Conservation (phyloP, 2,797 vertebrate species). For the Anas flavirostris region DNA sequence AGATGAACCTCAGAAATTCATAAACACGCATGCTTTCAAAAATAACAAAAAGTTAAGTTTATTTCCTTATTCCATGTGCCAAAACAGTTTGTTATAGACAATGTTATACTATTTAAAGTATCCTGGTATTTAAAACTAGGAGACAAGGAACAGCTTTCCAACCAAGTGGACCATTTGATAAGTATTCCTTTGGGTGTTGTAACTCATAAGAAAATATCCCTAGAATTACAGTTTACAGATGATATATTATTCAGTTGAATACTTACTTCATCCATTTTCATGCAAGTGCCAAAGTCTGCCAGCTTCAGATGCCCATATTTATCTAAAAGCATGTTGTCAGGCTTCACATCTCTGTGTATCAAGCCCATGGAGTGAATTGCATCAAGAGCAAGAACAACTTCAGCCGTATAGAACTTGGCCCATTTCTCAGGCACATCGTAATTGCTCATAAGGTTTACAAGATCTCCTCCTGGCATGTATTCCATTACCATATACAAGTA, state of each 20-base stretch:
- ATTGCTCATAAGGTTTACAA: conserved; percentile 99
- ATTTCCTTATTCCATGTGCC: not conserved
- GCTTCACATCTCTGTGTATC: conserved; percentile 98
- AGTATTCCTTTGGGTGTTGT: not conserved
- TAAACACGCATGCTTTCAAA: conserved; percentile 9
- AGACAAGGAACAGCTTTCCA: not conserved
- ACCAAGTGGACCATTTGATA: not conserved
- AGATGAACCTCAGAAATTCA: not conserved
- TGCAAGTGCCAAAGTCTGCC: conserved; percentile 98
- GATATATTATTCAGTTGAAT: not conserved
- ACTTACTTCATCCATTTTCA: conserved; percentile 98
- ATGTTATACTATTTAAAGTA: not conserved
- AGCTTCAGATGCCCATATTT: conserved; percentile 93
- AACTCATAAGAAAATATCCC: not conserved
- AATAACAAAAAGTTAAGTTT: conserved; percentile 16
- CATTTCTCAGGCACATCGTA: conserved; percentile 98
- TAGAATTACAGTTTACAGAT: not conserved
- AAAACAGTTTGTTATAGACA: conserved; percentile 15
- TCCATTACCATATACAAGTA: conserved; percentile 99
- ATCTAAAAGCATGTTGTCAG: conserved; percentile 99
- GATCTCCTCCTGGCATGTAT: conserved; percentile 99
- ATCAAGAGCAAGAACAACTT: conserved; percentile 96
- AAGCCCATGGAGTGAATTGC: conserved; percentile 99
- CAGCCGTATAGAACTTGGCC: conserved; percentile 98
- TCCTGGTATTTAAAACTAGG: not conserved